Percentiles rank a stretch among this genome's conserved stretches.
Conservation (phyloP, 2,113 vertebrate genomes). For the Seriola quinqueradiata region DNA sequence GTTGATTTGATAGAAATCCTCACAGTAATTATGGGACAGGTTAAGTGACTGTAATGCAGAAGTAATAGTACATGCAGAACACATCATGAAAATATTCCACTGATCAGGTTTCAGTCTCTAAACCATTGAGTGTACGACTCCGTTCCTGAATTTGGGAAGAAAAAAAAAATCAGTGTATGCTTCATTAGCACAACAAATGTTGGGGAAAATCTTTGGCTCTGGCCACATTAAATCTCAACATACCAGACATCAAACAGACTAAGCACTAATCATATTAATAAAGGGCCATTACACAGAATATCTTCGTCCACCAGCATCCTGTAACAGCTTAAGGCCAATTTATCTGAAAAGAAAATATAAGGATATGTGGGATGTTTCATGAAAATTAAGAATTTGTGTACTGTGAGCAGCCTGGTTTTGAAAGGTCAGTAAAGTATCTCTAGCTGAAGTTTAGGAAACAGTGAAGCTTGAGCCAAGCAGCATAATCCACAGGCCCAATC, state of each 20-base stretch:
- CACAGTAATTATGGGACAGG: background rate
- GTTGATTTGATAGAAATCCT: background rate
- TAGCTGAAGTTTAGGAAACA: conserved; percentile 36
- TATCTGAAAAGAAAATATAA: background rate
- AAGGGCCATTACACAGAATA: conserved; percentile 7
- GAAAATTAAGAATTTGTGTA: background rate
- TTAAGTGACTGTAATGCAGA: background rate
- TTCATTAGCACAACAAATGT: conserved; percentile 16
- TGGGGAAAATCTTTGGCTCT: conserved; percentile 1
- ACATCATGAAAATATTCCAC: background rate
- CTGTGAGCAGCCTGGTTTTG: background rate
- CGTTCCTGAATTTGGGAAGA: background rate
- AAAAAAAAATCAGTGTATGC: background rate
- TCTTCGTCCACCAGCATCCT: background rate
- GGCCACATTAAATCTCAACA: background rate
- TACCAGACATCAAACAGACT: conserved; percentile 10
- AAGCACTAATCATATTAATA: conserved; percentile 1
- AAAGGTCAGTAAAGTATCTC: conserved; percentile 23
- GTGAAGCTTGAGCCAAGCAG: conserved; percentile 33
- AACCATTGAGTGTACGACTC: background rate
- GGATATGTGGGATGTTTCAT: background rate
- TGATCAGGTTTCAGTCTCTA: background rate
- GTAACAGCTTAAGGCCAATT: background rate
- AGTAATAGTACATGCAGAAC: background rate
- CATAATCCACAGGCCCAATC: conserved; percentile 67